A percentile compares a stretch with the other conserved stretches of the same genome.
Evolutionary conservation across 2,888 invertebrate genomes (phyloP).

Genomic region (Cenopis cana): DNA sequence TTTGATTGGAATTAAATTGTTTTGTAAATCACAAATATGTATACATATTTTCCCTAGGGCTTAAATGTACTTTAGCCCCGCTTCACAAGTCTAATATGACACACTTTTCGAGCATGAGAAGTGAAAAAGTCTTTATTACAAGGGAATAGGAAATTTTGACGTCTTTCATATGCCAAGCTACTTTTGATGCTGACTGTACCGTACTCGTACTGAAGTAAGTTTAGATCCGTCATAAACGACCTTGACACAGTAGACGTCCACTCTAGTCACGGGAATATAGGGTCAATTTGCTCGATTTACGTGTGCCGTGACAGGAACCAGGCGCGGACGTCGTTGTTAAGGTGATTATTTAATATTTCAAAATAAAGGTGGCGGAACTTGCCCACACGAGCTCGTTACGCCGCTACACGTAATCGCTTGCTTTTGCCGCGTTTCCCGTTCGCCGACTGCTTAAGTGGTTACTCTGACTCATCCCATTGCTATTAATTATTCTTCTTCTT

Average conservation of each 20-base stretch:
- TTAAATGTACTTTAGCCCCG: too few relatives aligned
- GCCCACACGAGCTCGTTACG: conserved; percentile 55
- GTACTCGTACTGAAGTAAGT: not conserved
- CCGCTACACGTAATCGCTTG: conserved; percentile 50
- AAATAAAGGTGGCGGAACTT: conserved; percentile 68
- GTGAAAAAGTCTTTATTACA: too few relatives aligned
- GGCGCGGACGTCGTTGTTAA: conserved; percentile 61
- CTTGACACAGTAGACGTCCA: conserved; percentile 36
- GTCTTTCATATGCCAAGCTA: too few relatives aligned
- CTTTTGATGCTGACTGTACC: too few relatives aligned
- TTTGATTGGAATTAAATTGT: too few relatives aligned
- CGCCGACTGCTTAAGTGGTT: conserved; percentile 4
- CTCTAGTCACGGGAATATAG: conserved; percentile 36
- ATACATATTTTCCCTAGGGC: too few relatives aligned
- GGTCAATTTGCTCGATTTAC: conserved; percentile 54
- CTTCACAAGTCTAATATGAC: too few relatives aligned
- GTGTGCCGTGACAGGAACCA: conserved; percentile 65
- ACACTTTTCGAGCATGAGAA: too few relatives aligned
- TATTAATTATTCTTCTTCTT: conserved; percentile 26
- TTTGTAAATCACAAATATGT: too few relatives aligned
- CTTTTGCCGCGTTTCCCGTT: conserved; percentile 50
- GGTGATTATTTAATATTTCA: conserved; percentile 71
- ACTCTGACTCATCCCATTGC: conserved; percentile 37
- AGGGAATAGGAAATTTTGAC: too few relatives aligned
- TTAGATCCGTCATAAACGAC: conserved; percentile 27